A percentile compares a stretch with the other conserved stretches of the same genome.
phyloP scores from a whole-genome alignment of 2,113 vertebrate species.

The Haemorhous mexicanus region DNA sequence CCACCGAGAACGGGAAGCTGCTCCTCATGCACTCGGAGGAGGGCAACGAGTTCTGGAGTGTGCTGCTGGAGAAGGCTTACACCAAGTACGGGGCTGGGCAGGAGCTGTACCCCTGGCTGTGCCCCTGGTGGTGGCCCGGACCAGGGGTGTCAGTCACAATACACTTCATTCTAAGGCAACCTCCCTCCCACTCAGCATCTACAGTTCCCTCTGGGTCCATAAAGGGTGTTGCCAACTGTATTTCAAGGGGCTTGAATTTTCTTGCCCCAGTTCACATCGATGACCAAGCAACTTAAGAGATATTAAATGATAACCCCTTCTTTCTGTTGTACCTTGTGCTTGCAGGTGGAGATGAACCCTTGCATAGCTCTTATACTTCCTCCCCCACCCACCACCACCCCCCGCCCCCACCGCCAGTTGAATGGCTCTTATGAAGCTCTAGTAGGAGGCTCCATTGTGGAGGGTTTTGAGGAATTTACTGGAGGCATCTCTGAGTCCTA shows the following conservation, averaged over 20 bases:
- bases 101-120: not conserved
- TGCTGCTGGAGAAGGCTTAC: constrained; percentile 80
- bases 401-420: constrained; percentile 60
- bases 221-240: not conserved
- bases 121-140: not conserved
- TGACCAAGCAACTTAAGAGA: not conserved
- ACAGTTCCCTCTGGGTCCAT: not conserved
- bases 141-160: not conserved
- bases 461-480: constrained; percentile 83
- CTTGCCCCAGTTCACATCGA: not conserved
- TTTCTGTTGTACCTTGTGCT: not conserved
- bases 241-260: not conserved
- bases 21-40: constrained; percentile 77
- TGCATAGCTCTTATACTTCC: not conserved
- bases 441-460: constrained; percentile 72
- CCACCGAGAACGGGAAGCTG: constrained; percentile 71
- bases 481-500: constrained; percentile 79
- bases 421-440: constrained; percentile 81
- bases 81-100: constrained; percentile 68
- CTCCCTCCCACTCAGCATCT: not conserved
- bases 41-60: constrained; percentile 76
- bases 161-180: not conserved
- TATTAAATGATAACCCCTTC: not conserved
- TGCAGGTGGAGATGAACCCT: not conserved
- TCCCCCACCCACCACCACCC: not conserved